A percentile compares a stretch with the other conserved stretches of the same genome.
Conservation (phyloP, 2,888 invertebrate genomes). For the Campoletis raptor region DNA sequence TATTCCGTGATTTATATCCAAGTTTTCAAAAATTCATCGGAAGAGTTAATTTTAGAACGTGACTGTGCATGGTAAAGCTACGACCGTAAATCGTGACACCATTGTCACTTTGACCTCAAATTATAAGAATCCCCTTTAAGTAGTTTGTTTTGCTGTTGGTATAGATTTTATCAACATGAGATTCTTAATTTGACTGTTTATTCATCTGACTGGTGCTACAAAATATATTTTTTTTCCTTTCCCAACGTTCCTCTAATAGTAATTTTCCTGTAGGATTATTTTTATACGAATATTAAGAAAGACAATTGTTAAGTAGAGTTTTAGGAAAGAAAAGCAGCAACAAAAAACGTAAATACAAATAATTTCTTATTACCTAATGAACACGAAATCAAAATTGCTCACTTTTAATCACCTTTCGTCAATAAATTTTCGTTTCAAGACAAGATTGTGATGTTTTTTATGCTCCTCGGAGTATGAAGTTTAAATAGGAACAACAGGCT, state of each 20-base stretch:
- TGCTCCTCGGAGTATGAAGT: not conserved
- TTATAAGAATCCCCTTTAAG: no score
- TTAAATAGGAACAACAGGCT: not conserved
- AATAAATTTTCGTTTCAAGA: not conserved
- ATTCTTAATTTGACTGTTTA: not conserved
- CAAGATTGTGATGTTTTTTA: not conserved
- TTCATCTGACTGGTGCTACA: not conserved
- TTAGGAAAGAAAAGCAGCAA: not conserved
- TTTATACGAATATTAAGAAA: not conserved
- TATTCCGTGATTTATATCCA: no score
- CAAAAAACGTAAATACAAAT: not conserved
- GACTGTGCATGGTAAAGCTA: no score
- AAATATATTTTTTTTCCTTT: not conserved
- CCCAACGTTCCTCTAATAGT: not conserved
- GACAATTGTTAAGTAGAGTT: not conserved
- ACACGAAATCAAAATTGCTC: not conserved
- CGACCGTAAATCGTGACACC: no score
- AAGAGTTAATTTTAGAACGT: no score
- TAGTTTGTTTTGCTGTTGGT: not conserved
- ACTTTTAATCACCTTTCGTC: not conserved
- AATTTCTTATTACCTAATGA: not conserved
- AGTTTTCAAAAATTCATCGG: no score
- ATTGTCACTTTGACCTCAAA: no score
- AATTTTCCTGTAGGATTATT: not conserved
- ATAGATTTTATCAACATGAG: not conserved